Evolutionary conservation across 2,113 vertebrate species (phyloP).

Genomic region (Phocoena sinus): DNA sequence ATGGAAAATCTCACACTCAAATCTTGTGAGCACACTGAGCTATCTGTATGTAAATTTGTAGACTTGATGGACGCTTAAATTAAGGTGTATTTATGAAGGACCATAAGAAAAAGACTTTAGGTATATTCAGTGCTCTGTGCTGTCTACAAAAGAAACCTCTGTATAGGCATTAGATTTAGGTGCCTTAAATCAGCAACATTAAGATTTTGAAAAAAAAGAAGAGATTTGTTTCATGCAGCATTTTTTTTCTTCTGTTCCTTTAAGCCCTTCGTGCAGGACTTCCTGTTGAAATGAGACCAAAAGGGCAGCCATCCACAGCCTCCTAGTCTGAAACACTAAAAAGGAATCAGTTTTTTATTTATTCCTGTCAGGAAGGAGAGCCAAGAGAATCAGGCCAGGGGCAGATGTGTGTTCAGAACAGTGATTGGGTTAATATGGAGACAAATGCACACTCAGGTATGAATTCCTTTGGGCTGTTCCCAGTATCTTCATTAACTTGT

Average conservation of each 20-base stretch:
- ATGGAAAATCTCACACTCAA: not conserved
- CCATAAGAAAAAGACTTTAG: not conserved
- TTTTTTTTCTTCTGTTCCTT: conserved; percentile 22
- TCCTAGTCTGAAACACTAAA: conserved; percentile 39
- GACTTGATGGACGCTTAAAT: not conserved
- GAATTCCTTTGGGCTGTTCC: conserved; percentile 61
- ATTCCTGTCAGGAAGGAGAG: conserved; percentile 53
- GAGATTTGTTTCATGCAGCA: not conserved
- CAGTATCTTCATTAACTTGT: conserved; percentile 57
- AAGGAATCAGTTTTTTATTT: conserved; percentile 63
- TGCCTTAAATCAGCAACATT: conserved; percentile 39
- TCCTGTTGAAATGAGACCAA: conserved; percentile 60
- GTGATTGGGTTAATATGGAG: conserved; percentile 59
- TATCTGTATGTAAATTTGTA: not conserved
- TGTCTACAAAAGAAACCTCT: not conserved
- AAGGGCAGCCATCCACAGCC: conserved; percentile 48
- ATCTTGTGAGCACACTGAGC: not conserved
- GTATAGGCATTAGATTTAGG: not conserved
- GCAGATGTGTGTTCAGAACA: conserved; percentile 62
- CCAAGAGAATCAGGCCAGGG: conserved; percentile 36
- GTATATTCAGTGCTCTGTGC: not conserved
- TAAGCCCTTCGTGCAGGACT: conserved; percentile 43
- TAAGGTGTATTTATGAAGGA: not conserved
- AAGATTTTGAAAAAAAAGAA: conserved; percentile 29
- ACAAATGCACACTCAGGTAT: conserved; percentile 51